Base-by-base conservation (phyloP, 2,888 invertebrate species). In the Clunio marinus region DNA sequence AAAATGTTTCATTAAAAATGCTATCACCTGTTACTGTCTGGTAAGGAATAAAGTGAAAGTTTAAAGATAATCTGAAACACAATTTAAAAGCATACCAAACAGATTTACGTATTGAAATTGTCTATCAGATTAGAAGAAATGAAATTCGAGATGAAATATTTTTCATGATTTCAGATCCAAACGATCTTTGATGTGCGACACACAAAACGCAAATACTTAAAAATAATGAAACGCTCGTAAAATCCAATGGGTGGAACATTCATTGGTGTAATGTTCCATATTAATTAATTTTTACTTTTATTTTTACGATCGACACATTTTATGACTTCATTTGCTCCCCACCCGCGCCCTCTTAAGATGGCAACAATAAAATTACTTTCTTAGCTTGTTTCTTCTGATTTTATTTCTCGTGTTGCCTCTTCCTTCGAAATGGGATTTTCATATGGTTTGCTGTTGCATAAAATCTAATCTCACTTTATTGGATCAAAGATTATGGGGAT, bases 381-480 rank as follows among this genome's bases (percentile, higher is more conserved):
- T 55, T 66, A 27, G 45, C 55, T 55, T 66, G 66, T 46, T 51
- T 22, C 22, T 7, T 57, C n/a, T 27, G 20, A 15, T 35, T 59
- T 27, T 25, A 13, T 35, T 10, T 8, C 4, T 28, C 28, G 7
- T 66, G 22, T 66, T 55, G 24, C n/a, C 10, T 13, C 35, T 20
- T 46, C 20, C 41, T 41, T 65, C 45, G 41, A 46, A 55, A 37
- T 25, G 35, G 27, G 28, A 59, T 59, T 59, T 59, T 59, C 59
- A 59, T 59, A 59, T 59, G 59, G 66, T 57, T 57, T 27, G 27
- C 25, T 57, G 57, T 66, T 66, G 51, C 66, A 66, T 66, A 66
- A 66, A 66, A 66, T 46, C 32, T 66, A 66, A 66, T 66, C 66
- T 66, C 46, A 41, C 46, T 51, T 66, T 66, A 66, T 66, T 66